Base-by-base conservation (phyloP, 2,888 invertebrate species). In the Athalia circularis region DNA sequence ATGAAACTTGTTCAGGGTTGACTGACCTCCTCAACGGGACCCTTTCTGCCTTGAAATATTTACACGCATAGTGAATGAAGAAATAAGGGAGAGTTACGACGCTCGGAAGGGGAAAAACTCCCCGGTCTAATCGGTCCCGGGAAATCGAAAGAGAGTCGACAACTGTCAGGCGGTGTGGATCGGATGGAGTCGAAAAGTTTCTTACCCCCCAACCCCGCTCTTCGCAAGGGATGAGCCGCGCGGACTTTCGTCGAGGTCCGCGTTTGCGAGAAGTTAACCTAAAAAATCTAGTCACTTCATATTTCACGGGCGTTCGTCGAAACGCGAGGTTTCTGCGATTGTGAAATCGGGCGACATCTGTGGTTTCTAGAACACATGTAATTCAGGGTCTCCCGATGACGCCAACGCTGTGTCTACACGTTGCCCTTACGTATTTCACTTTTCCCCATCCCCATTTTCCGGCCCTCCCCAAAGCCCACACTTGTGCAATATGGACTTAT, bases 91-190 rank as follows among this genome's bases (percentile, higher is more conserved):
- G 65, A 64, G 61, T 70, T 78, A 74, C 81, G 77, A 74, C 81
- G 77, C 79, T 77, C 75, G 67, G 50, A 65, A 72, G 77, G 64
- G 67, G 67, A 61, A 81, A 82, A 81, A 83, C 81, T 82, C 83
- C 86, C 86, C 83, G 75, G 77, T 85, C 84, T 86, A 86, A 87
- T 88, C 86, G 85, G 82, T 83, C 83, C 29, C 85, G 85, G 85
- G 83, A 87, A 87, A 87, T 87, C 86, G 86, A 87, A 87, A 87
- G 87, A 87, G 87, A 85, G 85, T 85, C 88, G 85, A 85, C 87
- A 85, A 87, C 86, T 86, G 87, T 87, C 85, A 62, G 15, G 13
- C 54, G 9, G 54, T 54, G 8, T 54, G 4, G 62, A 29, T 29
- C 15, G 5, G 13, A 15, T 62, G 13, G 62, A 8, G 29, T 62